Percentiles rank a stretch among this genome's conserved stretches.
Evolutionary conservation across 2,797 vertebrate genomes (phyloP).

Genomic region (Cyclura pinguis): DNA sequence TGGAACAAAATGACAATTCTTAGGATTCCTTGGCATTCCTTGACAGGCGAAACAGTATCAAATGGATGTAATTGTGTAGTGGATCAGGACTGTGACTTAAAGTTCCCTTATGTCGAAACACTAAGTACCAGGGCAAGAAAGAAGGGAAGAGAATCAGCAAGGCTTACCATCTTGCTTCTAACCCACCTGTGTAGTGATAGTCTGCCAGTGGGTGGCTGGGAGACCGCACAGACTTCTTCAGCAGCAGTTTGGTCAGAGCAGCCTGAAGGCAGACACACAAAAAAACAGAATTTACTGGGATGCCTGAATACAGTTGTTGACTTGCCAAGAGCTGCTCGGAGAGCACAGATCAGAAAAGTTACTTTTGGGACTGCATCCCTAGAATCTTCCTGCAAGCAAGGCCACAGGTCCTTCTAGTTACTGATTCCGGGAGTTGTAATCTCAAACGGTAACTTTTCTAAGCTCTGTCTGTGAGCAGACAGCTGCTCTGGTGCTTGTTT

Average conservation of each 20-base stretch:
- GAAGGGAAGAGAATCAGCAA: not conserved
- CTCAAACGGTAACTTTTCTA: too few relatives aligned
- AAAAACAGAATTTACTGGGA: not conserved
- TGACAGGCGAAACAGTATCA: not conserved
- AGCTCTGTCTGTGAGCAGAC: not conserved
- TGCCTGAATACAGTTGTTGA: not conserved
- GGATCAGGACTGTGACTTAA: not conserved
- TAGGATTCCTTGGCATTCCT: too few relatives aligned
- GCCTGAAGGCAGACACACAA: constrained; percentile 77
- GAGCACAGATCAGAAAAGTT: too few relatives aligned
- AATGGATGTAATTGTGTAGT: not conserved
- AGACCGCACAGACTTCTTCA: constrained; percentile 85
- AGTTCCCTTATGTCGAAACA: not conserved
- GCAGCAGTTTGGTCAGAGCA: constrained; percentile 88
- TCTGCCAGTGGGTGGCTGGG: constrained; percentile 85
- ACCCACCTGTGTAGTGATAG: constrained; percentile 96
- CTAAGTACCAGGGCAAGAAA: not conserved
- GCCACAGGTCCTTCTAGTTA: too few relatives aligned
- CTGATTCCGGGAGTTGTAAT: too few relatives aligned
- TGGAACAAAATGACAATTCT: too few relatives aligned
- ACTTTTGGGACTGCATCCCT: too few relatives aligned
- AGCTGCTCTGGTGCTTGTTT: not conserved
- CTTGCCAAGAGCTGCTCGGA: not conserved
- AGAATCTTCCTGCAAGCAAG: too few relatives aligned
- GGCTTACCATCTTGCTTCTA: not conserved